Conservation (phyloP, 2,113 vertebrate genomes). For the Mesitornis unicolor region DNA sequence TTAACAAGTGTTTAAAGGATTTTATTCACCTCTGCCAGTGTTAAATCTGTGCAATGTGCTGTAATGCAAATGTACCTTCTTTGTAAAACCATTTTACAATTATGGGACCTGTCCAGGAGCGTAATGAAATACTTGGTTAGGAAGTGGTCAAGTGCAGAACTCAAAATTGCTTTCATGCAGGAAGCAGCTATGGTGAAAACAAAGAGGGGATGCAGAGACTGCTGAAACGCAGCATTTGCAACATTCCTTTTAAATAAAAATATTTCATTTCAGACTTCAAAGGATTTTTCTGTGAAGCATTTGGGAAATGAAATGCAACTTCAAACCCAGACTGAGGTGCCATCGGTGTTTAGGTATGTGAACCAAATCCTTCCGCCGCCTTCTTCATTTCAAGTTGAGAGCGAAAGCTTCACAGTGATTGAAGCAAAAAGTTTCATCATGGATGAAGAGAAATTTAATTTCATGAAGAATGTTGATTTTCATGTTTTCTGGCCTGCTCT, state of each 20-base stretch:
- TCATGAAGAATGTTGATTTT: background rate
- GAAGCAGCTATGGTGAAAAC: background rate
- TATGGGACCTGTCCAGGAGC: background rate
- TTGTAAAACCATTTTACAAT: background rate
- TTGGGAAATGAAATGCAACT: background rate
- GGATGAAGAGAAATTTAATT: background rate
- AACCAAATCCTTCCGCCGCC: background rate
- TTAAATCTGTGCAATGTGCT: background rate
- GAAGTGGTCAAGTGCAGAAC: background rate
- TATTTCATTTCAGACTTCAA: background rate
- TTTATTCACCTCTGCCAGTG: background rate
- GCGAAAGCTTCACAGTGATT: background rate
- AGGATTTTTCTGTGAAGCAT: background rate
- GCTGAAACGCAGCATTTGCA: background rate
- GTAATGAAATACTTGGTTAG: background rate
- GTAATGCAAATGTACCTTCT: background rate
- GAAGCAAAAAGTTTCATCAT: background rate
- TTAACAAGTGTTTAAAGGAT: constrained; percentile 29
- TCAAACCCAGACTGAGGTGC: background rate
- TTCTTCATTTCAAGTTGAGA: background rate
- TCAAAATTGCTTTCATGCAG: background rate
- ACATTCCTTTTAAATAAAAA: background rate
- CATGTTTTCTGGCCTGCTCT: background rate
- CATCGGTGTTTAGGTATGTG: accelerated
- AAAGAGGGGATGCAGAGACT: background rate